Evolutionary conservation across 2,113 vertebrate species (phyloP).

Genomic region (Lagopus leucura): DNA sequence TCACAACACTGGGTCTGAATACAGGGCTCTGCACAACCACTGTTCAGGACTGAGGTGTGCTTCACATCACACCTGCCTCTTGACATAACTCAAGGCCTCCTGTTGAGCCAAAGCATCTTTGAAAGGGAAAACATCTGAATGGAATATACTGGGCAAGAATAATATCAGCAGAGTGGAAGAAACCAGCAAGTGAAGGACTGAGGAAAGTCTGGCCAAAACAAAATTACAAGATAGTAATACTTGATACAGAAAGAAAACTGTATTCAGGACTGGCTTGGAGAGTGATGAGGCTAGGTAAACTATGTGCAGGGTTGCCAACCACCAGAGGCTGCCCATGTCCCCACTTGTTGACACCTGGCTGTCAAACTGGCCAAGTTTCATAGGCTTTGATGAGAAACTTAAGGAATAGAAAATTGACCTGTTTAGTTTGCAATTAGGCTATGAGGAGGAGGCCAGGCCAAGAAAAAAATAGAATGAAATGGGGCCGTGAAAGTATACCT

Average conservation of each 20-base stretch:
- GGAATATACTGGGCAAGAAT: background rate
- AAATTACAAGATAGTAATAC: background rate
- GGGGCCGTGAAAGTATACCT: too few relatives aligned
- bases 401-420: background rate
- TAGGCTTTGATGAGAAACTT: background rate
- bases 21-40: background rate
- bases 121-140: background rate
- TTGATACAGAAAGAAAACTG: background rate
- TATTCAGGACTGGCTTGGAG: background rate
- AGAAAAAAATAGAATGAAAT: background rate
- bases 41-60: background rate
- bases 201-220: background rate
- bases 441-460: background rate
- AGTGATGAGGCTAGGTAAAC: background rate
- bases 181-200: background rate
- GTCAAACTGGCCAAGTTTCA: background rate
- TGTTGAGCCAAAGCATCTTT: background rate
- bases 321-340: too few relatives aligned
- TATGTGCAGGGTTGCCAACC: too few relatives aligned
- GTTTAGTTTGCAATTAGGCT: background rate
- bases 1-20: rapidly evolving
- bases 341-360: too few relatives aligned
- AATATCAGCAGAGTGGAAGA: background rate
- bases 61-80: background rate
- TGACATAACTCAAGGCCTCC: background rate